A percentile compares a stretch with the other conserved stretches of the same genome.
phyloP scores from a whole-genome alignment of 2,797 vertebrate species.

The Chrosomus eos region DNA sequence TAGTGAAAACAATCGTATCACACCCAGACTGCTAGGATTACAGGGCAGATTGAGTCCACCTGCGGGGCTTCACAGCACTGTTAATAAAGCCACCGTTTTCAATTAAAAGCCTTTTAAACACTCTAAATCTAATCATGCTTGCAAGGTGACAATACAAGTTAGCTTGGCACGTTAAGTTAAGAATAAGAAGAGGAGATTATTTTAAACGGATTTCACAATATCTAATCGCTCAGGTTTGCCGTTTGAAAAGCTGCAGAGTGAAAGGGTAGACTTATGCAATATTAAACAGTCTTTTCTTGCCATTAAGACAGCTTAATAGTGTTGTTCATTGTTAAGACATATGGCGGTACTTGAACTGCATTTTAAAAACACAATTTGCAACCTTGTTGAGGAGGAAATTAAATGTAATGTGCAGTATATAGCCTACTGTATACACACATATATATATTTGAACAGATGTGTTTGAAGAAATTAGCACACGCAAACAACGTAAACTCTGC shows the following conservation, averaged over 20 bases:
- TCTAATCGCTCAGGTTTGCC: background rate
- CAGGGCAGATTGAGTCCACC: slow-evolving; percentile 55
- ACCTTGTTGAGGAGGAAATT: slow-evolving; percentile 7
- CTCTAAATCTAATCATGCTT: slow-evolving; percentile 36
- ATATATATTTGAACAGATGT: too few relatives aligned
- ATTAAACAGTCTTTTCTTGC: slow-evolving; percentile 26
- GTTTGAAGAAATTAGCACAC: background rate
- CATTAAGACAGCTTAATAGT: slow-evolving; percentile 31
- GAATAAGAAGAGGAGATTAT: slow-evolving; percentile 17
- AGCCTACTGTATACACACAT: too few relatives aligned
- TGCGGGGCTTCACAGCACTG: slow-evolving; percentile 50
- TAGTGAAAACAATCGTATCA: slow-evolving; percentile 63
- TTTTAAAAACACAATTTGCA: slow-evolving; percentile 36
- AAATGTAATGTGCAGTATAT: slow-evolving; percentile 25
- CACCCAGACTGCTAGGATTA: slow-evolving; percentile 58
- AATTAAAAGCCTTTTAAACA: slow-evolving; percentile 59
- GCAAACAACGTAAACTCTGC: background rate
- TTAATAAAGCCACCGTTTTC: slow-evolving; percentile 54
- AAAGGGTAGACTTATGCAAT: background rate
- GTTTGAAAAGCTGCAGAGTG: background rate
- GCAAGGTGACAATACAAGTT: slow-evolving; percentile 48
- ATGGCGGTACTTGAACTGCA: slow-evolving; percentile 32
- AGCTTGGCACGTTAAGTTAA: slow-evolving; percentile 22
- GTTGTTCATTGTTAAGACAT: slow-evolving; percentile 35
- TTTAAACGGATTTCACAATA: slow-evolving; percentile 34